phyloP scores from a whole-genome alignment of 2,797 vertebrate species.

The Hippoglossus hippoglossus region DNA sequence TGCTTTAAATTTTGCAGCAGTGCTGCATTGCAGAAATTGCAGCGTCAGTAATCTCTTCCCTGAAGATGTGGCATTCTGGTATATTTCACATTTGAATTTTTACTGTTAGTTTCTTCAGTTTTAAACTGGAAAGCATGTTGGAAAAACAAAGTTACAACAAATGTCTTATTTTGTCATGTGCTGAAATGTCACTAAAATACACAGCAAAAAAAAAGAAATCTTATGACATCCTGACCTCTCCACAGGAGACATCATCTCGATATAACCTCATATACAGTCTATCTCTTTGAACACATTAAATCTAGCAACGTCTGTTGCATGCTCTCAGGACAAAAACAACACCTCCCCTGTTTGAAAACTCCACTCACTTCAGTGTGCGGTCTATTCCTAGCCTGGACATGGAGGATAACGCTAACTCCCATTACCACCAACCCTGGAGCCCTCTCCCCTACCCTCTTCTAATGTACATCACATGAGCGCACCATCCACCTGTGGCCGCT shows the following conservation, averaged over 20 bases:
- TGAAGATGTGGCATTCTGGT: too few relatives aligned
- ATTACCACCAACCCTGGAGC: slow-evolving; percentile 46
- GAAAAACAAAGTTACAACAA: not conserved
- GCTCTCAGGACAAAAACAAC: not conserved
- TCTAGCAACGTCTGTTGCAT: not conserved
- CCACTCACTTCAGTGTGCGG: slow-evolving; percentile 4
- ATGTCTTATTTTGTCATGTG: not conserved
- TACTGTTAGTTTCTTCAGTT: too few relatives aligned
- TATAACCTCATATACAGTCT: too few relatives aligned
- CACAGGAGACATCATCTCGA: too few relatives aligned
- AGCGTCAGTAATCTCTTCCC: too few relatives aligned
- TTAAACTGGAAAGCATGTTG: not conserved
- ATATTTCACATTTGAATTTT: too few relatives aligned
- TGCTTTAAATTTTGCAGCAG: not conserved
- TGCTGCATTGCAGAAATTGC: not conserved
- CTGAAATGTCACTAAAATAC: not conserved
- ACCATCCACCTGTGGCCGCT: slow-evolving; percentile 32
- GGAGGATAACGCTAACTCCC: slow-evolving; percentile 54
- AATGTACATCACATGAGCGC: slow-evolving; percentile 21
- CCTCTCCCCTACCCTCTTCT: slow-evolving; percentile 10
- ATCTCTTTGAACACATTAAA: not conserved
- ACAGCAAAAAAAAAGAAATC: too few relatives aligned
- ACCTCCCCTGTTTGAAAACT: slow-evolving; percentile 23
- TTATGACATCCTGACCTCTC: too few relatives aligned
- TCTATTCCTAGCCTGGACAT: slow-evolving; percentile 35